These are phyloP conservation scores for Aurelia sp. DNA, from an alignment of 30 jellyfish, hydroid and myxozoan genomes.

Conservation along the genomic window DNA sequence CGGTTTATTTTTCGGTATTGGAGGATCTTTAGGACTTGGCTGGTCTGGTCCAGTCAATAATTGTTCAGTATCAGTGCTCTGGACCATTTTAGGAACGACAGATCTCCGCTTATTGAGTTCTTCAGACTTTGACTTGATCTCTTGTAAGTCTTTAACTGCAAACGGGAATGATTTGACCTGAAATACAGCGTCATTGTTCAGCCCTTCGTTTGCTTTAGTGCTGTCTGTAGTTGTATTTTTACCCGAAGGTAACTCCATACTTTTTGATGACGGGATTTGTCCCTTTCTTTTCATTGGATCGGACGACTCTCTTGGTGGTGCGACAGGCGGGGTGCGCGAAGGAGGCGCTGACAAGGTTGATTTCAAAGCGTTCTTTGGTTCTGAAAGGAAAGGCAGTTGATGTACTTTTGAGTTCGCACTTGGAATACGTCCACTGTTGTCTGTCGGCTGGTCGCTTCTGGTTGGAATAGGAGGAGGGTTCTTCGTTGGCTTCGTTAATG, in stretches of 20 bases:
- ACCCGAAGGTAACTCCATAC: not conserved
- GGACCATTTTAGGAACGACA: not conserved
- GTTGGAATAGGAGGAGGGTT: slow-evolving; percentile 71
- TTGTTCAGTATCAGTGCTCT: not conserved
- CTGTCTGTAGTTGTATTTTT: not conserved
- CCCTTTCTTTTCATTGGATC: not conserved
- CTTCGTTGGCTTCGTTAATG: slow-evolving; percentile 30
- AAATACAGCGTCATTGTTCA: not conserved
- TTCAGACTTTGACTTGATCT: not conserved
- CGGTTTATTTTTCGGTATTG: not conserved
- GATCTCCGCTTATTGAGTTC: not conserved
- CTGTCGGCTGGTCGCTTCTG: slow-evolving; percentile 8
- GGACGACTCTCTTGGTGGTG: not conserved
- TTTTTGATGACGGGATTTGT: not conserved
- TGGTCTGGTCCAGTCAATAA: not conserved
- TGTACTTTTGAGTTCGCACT: not conserved
- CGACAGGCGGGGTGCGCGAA: slow-evolving; percentile 10
- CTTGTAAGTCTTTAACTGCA: not conserved
- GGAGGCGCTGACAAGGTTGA: slow-evolving; percentile 42
- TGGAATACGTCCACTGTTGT: not conserved
- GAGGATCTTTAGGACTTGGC: not conserved
- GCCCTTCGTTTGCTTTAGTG: not conserved
- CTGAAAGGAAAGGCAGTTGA: not conserved
- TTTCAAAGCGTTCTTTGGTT: slow-evolving; percentile 18
- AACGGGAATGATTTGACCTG: not conserved